Base-by-base conservation (phyloP, 1,140 invertebrate genomes). In the Magallana ariakensis region DNA sequence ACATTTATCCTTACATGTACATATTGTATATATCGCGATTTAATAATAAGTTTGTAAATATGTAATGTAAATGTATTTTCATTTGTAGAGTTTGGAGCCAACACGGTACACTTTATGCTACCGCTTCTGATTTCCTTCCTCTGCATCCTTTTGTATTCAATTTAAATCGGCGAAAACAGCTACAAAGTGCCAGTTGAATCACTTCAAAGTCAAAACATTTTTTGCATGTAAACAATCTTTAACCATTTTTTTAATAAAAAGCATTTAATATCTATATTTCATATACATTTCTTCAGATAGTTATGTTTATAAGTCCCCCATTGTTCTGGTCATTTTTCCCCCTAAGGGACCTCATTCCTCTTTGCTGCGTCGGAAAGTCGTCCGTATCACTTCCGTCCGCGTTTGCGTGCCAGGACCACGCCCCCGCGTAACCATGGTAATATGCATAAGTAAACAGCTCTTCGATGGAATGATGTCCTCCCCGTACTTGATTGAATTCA, bases 371-470 rank as follows among this genome's bases (percentile, higher is more conserved):
- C 11, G 90, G 88, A 55, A 89, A 85, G 15, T 57, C 80, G 87
- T 94, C 94, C 0, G 91, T 90, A 75, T 93, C 92, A 22, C 91
- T 85, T 7, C 94, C 94, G 10, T 91, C 91, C 0, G 89, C 91
- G 80, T 91, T 88, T 84, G 91, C 92, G 62, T 57, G 80, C 89
- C 89, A 90, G 1, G 86, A 84, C 89, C 89, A 90, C 19, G 88
- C 88, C 9, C 89, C 89, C 13, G 66, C 54, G 80, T 90, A 90
- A 54, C 88, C 86, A 81, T 87, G 84, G 13, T 56, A 86, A 57
- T 89, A 90, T 3, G 60, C 81, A 66, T 85, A 89, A n/a, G 85
- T 22, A 85, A 90, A 90, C 85, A 87, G 60, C 0, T 57, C 13
- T 22, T 60, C 83, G 57, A 83, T 87, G n/a, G 83, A 54, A 84